A percentile compares a stretch with the other conserved stretches of the same genome.
Evolutionary conservation across 2,113 vertebrate species (phyloP).

Genomic region (Melierax canorus): DNA sequence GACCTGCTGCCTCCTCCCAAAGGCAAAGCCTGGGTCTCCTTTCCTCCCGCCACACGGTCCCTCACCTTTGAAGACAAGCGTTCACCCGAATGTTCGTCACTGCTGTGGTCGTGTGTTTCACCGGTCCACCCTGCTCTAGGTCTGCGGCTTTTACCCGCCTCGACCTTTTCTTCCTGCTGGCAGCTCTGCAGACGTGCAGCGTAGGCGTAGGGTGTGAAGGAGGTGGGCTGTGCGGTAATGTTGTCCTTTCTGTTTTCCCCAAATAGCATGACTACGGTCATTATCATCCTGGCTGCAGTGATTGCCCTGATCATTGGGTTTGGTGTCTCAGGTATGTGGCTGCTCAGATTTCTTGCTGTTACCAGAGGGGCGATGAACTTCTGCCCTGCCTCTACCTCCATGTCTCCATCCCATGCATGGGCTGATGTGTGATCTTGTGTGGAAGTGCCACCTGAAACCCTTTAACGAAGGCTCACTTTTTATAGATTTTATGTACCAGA

Average conservation of each 20-base stretch:
- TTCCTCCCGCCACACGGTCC: background rate
- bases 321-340: slow-evolving; percentile 43
- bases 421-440: background rate
- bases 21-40: background rate
- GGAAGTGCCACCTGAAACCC: background rate
- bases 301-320: slow-evolving; percentile 33
- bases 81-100: background rate
- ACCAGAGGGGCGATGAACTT: background rate
- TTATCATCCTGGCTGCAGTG: background rate
- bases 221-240: fast-evolving
- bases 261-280: background rate
- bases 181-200: fast-evolving
- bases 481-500: background rate
- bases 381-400: fast-evolving
- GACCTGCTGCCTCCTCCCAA: background rate
- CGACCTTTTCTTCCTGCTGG: background rate
- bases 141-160: background rate
- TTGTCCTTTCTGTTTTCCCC: background rate
- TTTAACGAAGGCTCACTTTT: background rate
- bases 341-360: background rate
- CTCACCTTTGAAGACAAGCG: background rate
- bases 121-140: background rate
- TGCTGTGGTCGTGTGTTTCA: background rate
- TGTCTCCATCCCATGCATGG: background rate
- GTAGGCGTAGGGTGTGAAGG: background rate